Evolutionary conservation across 2,888 invertebrate species (phyloP).

Genomic region (Chymomyza caudatula): DNA sequence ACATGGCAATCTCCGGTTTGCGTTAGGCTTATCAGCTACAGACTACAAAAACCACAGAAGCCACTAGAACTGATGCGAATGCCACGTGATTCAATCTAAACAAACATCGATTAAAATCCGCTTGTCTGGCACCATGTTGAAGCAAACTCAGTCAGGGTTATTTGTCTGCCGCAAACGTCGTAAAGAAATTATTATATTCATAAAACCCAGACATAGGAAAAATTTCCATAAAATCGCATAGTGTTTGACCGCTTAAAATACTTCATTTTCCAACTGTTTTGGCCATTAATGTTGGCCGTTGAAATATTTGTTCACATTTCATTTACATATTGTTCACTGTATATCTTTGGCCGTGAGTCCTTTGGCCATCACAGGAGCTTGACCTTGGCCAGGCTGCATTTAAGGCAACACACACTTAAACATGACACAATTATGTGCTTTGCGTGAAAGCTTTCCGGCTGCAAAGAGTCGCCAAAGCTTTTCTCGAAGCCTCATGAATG

Average conservation of each 20-base stretch:
- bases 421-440: constrained; percentile 31
- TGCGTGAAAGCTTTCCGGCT: constrained; percentile 8
- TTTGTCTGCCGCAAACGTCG: background rate
- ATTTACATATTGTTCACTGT: background rate
- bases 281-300: background rate
- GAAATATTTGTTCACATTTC: too few species aligned
- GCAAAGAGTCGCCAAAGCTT: background rate
- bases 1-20: background rate
- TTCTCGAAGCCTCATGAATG: background rate
- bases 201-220: background rate
- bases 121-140: background rate
- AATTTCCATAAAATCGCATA: background rate
- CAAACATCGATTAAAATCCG: background rate
- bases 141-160: background rate
- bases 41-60: background rate
- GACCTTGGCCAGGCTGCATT: constrained; percentile 53
- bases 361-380: constrained; percentile 2
- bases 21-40: background rate
- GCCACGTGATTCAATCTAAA: background rate
- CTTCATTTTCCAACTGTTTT: background rate
- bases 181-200: background rate
- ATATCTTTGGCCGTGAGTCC: background rate
- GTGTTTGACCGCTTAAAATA: background rate
- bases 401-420: constrained; percentile 32
- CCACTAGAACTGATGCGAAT: background rate